Evolutionary conservation across 2,888 invertebrate species (phyloP), one percentile per base, ranked within the genome.

Genomic region (Andrena flavipes): DNA sequence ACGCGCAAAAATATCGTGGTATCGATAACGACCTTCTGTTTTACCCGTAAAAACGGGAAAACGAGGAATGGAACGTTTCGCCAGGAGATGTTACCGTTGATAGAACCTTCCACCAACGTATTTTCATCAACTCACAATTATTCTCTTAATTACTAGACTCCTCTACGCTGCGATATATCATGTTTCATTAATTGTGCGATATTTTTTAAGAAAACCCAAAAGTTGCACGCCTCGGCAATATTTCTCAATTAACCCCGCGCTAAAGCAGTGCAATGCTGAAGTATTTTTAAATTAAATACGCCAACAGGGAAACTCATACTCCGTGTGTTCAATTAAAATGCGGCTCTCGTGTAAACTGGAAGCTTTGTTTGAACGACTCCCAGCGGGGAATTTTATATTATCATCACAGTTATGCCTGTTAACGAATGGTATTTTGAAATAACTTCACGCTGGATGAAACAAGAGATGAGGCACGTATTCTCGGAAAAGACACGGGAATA

Each of bases 351-450:
- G 23, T 56, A 56, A 56, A 56, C 56, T 10, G 56, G 49, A 42
- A 49, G 29, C 51, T 42, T 30, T 51, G 29, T 59, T n/a, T 59
- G 48, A 35, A 49, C 29, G 30, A n/a, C 62, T 62, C 48, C n/a
- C 60, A 49, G 63, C 30, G 8, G 33, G n/a, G 63, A 29, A 59
- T 62, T 70, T 69, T 76, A 42, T 42, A 56, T 56, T 56, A 56
- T 23, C 10, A 23, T 56, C 23, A 13, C 26, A 56, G 4, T 26
- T 23, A 23, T 23, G 23, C 26, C 23, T 10, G 54, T 10, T 23
- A 56, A 56, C 54, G 54, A 56, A 8, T 56, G 8, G 13, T 56
- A 56, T 20, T 23, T 56, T 13, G 56, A 56, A 23, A 10, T 26
- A 56, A 56, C 10, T 56, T 56, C 4, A 8, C 23, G 4, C 10